Conservation (phyloP, 2,797 vertebrate genomes). For the Syncerus caffer region DNA sequence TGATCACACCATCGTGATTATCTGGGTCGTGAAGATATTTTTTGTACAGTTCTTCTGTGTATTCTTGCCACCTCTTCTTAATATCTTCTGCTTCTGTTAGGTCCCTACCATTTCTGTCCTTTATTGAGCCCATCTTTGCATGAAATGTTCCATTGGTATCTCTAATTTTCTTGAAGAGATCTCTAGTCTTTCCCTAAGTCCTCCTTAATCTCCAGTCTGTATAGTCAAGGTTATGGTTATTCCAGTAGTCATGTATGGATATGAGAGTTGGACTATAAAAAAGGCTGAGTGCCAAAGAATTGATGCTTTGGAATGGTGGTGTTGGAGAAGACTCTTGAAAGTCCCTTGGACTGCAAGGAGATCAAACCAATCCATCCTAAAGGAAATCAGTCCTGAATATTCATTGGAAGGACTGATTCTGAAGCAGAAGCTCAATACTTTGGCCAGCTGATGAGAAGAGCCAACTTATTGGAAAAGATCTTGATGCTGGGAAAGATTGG, state of each 20-base stretch:
- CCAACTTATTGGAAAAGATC: background rate
- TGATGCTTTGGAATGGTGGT: background rate
- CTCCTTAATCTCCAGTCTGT: background rate
- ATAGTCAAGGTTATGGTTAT: background rate
- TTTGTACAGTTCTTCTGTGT: too few species aligned
- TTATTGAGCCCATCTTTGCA: too few species aligned
- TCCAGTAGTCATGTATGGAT: background rate
- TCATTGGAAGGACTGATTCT: background rate
- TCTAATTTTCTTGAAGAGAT: too few species aligned
- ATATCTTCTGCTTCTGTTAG: too few species aligned
- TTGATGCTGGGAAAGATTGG: background rate
- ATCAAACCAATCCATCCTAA: background rate
- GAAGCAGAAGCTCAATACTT: background rate
- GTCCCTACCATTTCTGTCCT: too few species aligned
- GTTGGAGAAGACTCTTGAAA: background rate
- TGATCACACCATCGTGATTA: too few species aligned
- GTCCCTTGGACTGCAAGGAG: background rate
- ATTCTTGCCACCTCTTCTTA: too few species aligned
- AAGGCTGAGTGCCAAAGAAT: background rate
- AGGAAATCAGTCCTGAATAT: background rate
- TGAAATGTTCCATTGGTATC: too few species aligned
- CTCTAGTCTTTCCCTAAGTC: background rate
- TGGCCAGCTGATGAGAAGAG: background rate
- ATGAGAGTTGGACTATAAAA: background rate
- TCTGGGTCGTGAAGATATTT: too few species aligned